Conservation (phyloP, 2,797 vertebrate genomes). For the Myotis vivesi region DNA sequence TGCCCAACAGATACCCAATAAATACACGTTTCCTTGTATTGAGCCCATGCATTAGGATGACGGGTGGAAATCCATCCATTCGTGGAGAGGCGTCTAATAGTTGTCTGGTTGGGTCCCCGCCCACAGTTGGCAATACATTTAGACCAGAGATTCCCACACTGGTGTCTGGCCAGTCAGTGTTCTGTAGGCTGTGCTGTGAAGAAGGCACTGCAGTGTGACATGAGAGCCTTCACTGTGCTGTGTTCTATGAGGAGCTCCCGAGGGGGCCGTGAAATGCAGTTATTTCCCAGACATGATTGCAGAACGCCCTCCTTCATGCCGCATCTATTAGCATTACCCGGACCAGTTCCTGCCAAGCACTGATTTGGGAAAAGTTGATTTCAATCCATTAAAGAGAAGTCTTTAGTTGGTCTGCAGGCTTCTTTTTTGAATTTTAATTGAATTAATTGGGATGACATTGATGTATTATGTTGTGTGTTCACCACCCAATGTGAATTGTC, state of each 20-base stretch:
- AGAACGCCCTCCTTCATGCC: neutral
- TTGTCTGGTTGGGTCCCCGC: neutral
- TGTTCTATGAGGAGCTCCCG: neutral
- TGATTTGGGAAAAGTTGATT: constrained; percentile 40
- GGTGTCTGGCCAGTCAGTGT: neutral
- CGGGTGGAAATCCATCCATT: neutral
- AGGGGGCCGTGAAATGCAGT: accelerated
- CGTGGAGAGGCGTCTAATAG: neutral
- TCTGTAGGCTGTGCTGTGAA: neutral
- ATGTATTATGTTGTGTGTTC: neutral
- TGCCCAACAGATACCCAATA: neutral
- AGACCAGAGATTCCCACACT: neutral
- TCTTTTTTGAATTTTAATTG: neutral
- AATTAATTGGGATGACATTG: neutral
- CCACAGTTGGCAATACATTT: neutral
- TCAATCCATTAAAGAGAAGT: constrained; percentile 15
- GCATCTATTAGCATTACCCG: neutral
- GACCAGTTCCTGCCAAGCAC: neutral
- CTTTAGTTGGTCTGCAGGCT: neutral
- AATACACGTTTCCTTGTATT: neutral
- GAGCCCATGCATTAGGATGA: neutral
- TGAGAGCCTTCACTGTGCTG: neutral
- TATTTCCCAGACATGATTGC: neutral
- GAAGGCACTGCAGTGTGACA: neutral
- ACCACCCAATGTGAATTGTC: neutral